Conservation (phyloP, 1,140 invertebrate genomes). For the Scylla paramamosain region DNA sequence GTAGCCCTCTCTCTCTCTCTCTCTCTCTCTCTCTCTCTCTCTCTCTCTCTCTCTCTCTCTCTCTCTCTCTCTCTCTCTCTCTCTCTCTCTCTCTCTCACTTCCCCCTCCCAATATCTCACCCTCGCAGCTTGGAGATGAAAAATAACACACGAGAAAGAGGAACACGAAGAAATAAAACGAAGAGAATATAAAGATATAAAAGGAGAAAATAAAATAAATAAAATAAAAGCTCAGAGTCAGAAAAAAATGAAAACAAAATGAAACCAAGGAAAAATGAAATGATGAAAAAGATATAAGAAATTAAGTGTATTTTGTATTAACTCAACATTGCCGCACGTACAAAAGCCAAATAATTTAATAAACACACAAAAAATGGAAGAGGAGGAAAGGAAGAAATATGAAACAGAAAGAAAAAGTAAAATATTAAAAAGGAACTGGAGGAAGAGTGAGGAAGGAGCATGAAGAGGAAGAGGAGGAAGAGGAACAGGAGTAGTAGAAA, state of each 20-base stretch:
- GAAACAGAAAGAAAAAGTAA: neutral
- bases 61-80: neutral
- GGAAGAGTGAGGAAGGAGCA: neutral
- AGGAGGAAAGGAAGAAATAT: neutral
- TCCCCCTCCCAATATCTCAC: neutral
- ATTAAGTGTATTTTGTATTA: neutral
- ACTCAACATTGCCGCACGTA: no score
- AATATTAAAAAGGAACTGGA: neutral
- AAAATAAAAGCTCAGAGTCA: neutral
- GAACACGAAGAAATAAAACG: neutral
- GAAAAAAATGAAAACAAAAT: neutral
- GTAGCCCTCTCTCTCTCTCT: neutral
- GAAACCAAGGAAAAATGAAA: neutral
- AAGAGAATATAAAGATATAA: neutral
- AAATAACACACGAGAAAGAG: neutral
- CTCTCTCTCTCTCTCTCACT: neutral
- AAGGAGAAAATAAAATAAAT: conserved; percentile 8
- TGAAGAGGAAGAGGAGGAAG: neutral
- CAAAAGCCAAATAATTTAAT: no score
- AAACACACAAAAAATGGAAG: neutral
- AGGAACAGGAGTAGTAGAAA: neutral
- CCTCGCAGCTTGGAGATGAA: neutral
- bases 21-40: neutral
- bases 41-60: neutral
- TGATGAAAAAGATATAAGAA: neutral